Evolutionary conservation across 2,888 invertebrate species (phyloP), one percentile per base, ranked within the genome.

Genomic region (Lithophane semibrunnea): DNA sequence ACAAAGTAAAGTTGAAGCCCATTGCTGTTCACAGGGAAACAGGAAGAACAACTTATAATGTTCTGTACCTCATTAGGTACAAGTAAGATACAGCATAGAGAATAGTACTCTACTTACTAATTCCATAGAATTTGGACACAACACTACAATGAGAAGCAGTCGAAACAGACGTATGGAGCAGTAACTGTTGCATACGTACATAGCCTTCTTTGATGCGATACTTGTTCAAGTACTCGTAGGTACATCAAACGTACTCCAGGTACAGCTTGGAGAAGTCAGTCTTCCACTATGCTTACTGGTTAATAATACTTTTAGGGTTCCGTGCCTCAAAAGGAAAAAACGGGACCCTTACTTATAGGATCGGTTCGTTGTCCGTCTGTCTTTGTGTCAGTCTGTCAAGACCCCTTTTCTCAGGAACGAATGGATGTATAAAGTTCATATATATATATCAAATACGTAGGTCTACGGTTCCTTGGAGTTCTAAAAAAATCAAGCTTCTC

Each of bases 1-100:
- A n/a, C n/a, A n/a, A n/a, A n/a, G n/a, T n/a, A n/a, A n/a, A n/a
- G n/a, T n/a, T n/a, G 63, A 24, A 66, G 9, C 21, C 37, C 21
- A 60, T 80, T 58, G 63, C 42, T 79, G 24, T 54, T 21, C n/a
- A 13, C 10, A 29, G 29, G 29, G 29, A 56, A 68, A 24, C 68
- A 68, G 13, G 9, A 2, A 37, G 37, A 37, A 37, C 13, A 42
- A 16, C 47, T 29, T 29, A 29, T 21, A 9, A 63, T 54, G n/a
- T 18, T 0, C 18, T 12, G 37, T 37, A n/a, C 16, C 5, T 58
- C n/a, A 10, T 58, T n/a, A 29, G 29, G 29, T 29, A 58, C 18
- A 58, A 60, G 58, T 18, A 42, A 58, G 10, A 68, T 18, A 68
- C 3, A 56, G 37, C 37, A 10, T 56, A n/a, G 29, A 29, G 29